Evolutionary conservation across 2,888 invertebrate species (phyloP), one percentile per base, ranked within the genome.

Genomic region (Schizaphis graminum): DNA sequence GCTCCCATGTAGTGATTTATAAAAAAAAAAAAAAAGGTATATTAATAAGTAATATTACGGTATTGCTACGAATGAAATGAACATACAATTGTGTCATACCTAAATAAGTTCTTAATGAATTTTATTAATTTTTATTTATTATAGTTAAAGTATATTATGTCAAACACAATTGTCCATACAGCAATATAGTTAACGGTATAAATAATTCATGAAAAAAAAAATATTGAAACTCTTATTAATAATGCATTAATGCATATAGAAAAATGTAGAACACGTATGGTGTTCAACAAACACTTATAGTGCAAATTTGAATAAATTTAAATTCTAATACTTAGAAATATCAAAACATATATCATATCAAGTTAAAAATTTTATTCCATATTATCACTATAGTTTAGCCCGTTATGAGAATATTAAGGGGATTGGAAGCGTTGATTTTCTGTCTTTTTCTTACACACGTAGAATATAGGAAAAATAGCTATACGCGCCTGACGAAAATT

Each of bases 201-300:
- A 93, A 93, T 93, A 89, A 93, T 93, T 93, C 77, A 93, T 93
- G 41, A 87, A 67, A 41, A 86, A 86, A 41, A 85, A 47, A 44
- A 11, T 53, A 28, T 56, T 35, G 35, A 56, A 85, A 92, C 86
- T 26, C 28, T 61, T 87, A 87, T 92, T 35, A 92, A 92, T 92
- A 92, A 92, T 92, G 61, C 49, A 87, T 92, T 41, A 49, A 44
- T 35, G 26, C 0, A 49, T 53, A 56, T 56, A 90, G 90, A 67
- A 47, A 16, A 56, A 21, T 16, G 4, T 44, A 88, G 89, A 53
- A 24, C 35, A 88, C 53, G 53, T 5, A n/a, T 87, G 56, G 24
- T 87, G 47, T 44, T 10, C 67, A 24, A 90, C 67, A 24, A 90
- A 90, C 47, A 24, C 21, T 47, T 11, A 67, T 67, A 35, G 47